Evolutionary conservation across 1,140 invertebrate species (phyloP), one percentile per base, ranked within the genome.

Genomic region (Gryllus bimaculatus): DNA sequence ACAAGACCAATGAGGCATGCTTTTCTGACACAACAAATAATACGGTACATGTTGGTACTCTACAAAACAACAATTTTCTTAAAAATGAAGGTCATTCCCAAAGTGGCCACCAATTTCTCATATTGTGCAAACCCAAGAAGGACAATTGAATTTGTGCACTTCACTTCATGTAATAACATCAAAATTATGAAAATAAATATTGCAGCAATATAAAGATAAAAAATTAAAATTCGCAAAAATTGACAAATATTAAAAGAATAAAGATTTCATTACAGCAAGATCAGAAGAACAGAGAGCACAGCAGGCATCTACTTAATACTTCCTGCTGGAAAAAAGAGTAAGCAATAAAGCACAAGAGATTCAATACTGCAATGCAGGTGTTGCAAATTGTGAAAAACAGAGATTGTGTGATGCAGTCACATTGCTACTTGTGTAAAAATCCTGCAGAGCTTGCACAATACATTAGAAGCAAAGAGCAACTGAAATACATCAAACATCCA

Each of bases 401-500:
- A 66, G 54, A 66, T 13, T 10, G 54, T 13, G 10, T 13, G 18
- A 66, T 66, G 54, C 18, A 66, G 7, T 10, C 54, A 3, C 54
- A 66, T 66, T 66, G 10, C 54, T 66, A 18, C 54, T 66, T 13
- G 10, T 66, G 54, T 66, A 18, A 10, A 10, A 66, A 66, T 66
- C 18, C 54, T 66, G 54, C 54, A 66, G 54, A 66, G 54, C 54
- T 66, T 66, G 54, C 54, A 66, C 54, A 66, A 66, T 66, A 66
- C 54, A 66, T 66, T 13, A 66, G 18, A 66, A 66, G 54, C 54
- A 66, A 18, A 66, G 18, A 66, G 54, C 18, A 66, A 66, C 10
- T 66, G 54, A 66, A 66, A 66, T 66, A 66, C 54, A 66, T 66
- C 54, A 66, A 66, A 66, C 54, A 66, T 66, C 54, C 54, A 66